These are phyloP conservation scores for Cancer borealis DNA, from an alignment of 2,888 invertebrate genomes.

Conservation along the genomic window DNA sequence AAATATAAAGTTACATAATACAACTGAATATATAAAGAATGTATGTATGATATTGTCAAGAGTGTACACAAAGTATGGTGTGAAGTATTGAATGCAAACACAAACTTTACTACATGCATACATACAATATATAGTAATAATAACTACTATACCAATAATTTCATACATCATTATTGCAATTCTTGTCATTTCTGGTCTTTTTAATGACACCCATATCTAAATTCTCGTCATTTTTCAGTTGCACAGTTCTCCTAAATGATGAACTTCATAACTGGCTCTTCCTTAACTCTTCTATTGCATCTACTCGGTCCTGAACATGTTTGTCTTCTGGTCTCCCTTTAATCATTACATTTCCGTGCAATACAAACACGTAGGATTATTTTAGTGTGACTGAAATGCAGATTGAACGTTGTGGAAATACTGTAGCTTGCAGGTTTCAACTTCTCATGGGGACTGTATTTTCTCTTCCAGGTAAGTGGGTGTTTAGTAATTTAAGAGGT, in stretches of 20 bases:
- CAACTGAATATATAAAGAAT: neutral
- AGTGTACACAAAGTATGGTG: neutral
- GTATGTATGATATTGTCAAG: neutral
- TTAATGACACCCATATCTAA: neutral
- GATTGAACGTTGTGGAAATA: neutral
- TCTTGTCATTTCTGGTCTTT: neutral
- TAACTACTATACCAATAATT: neutral
- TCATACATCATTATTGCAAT: neutral
- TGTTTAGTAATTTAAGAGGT: neutral
- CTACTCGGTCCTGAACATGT: neutral
- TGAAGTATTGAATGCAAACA: neutral
- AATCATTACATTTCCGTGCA: neutral
- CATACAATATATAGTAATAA: neutral
- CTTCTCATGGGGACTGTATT: neutral
- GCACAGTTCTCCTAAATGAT: neutral
- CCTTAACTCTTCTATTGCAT: neutral
- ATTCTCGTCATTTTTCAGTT: neutral
- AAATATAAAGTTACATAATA: neutral
- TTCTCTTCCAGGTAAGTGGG: conserved; percentile 14
- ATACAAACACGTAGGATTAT: neutral
- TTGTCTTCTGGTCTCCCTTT: neutral
- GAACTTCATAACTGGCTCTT: neutral
- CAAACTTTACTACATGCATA: too few relatives aligned
- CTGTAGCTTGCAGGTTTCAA: conserved; percentile 6
- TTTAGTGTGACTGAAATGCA: neutral